These are phyloP conservation scores for Cranoglanis bouderius DNA, from an alignment of 2,113 vertebrate species.

Conservation along the genomic window DNA sequence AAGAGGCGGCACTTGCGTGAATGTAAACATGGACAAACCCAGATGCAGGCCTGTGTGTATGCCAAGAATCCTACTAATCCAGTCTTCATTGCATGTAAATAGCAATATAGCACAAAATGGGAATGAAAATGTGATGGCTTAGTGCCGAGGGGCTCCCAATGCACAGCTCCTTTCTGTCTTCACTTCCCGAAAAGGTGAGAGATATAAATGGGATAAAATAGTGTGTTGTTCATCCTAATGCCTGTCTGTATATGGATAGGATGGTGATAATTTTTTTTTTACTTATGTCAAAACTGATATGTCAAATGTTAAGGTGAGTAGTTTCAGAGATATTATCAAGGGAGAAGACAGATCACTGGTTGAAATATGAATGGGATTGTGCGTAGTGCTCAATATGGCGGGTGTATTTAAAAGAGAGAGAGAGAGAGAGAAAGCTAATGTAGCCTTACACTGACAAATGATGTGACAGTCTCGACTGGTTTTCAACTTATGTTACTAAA, in stretches of 20 bases:
- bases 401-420: background rate
- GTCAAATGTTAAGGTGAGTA: background rate
- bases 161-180: conserved; percentile 25
- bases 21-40: conserved; percentile 14
- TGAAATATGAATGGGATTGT: background rate
- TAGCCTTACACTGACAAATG: background rate
- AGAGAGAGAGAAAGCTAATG: background rate
- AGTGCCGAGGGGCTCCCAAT: conserved; percentile 32
- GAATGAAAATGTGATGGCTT: conserved; percentile 37
- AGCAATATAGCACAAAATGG: conserved; percentile 13
- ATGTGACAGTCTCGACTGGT: background rate
- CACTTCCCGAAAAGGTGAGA: conserved; percentile 19
- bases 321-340: background rate
- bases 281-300: background rate
- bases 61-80: conserved; percentile 44
- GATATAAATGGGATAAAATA: conserved; percentile 34
- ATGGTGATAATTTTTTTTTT: background rate
- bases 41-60: conserved; percentile 1
- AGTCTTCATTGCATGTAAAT: conserved; percentile 37
- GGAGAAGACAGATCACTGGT: background rate
- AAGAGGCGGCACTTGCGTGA: background rate
- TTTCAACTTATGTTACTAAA: background rate
- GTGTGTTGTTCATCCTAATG: background rate
- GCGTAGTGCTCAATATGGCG: background rate
- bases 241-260: background rate